Conservation (phyloP, 2,113 vertebrate species). For the Neogale vison region DNA sequence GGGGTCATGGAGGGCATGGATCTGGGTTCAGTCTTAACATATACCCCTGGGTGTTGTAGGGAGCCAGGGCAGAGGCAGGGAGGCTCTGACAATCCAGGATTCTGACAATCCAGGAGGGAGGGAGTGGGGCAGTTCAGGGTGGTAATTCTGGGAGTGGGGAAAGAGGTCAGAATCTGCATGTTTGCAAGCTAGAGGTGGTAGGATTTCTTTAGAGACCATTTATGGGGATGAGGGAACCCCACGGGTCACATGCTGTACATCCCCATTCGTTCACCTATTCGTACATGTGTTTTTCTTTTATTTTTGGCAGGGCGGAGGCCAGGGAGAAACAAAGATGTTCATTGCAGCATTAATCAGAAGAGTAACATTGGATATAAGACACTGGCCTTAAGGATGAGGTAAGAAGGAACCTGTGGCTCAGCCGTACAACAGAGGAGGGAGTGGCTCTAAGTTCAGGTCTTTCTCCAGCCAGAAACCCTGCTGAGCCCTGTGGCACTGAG, state of each 20-base stretch:
- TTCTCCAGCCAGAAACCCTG: neutral
- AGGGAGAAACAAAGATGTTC: neutral
- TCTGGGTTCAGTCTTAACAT: neutral
- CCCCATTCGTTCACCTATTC: neutral
- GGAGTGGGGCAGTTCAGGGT: neutral
- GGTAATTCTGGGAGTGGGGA: accelerated
- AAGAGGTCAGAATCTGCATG: neutral
- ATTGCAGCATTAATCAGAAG: neutral
- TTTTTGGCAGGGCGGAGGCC: neutral
- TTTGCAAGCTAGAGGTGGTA: neutral
- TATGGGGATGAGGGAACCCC: neutral
- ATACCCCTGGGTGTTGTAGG: neutral
- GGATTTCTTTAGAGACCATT: neutral
- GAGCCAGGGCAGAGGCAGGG: neutral
- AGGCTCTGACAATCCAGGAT: neutral
- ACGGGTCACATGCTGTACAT: neutral
- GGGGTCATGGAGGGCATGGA: too few relatives aligned
- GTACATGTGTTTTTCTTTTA: neutral
- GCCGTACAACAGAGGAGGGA: neutral
- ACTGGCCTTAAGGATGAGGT: neutral
- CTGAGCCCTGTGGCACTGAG: neutral
- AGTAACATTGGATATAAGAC: neutral
- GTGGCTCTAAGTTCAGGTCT: neutral
- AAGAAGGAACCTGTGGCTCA: neutral
- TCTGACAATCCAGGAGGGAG: too few relatives aligned